Percentiles rank a stretch among this genome's conserved stretches.
These are phyloP conservation scores for Holothuria leucospilota DNA, from an alignment of 53 echinoderm and acorn worm species.

Conservation along the genomic window DNA sequence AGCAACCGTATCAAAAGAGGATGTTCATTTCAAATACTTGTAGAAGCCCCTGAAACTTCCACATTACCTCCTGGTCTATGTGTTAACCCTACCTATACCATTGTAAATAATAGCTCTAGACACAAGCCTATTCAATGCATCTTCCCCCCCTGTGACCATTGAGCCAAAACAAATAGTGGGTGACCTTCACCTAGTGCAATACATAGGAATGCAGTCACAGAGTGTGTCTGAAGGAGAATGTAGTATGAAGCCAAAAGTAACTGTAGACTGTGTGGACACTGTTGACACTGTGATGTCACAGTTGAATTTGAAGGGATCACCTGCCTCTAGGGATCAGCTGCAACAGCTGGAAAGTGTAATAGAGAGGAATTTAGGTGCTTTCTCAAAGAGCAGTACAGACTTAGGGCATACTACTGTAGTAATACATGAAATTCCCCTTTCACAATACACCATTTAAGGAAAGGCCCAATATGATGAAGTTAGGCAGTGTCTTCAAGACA, in stretches of 20 bases:
- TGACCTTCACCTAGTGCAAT: background rate
- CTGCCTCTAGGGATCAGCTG: slow-evolving; percentile 1
- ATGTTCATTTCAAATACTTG: background rate
- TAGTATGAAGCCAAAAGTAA: background rate
- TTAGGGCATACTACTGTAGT: slow-evolving; percentile 24
- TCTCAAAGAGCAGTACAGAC: slow-evolving; percentile 11
- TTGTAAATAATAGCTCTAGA: background rate
- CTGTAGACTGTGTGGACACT: background rate
- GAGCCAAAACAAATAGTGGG: background rate
- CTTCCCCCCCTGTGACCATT: background rate
- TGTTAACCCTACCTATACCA: background rate
- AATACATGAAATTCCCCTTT: slow-evolving; percentile 21
- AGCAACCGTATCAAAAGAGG: background rate
- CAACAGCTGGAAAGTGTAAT: background rate
- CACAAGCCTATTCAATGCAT: background rate
- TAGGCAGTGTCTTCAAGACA: slow-evolving; percentile 5
- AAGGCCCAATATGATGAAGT: slow-evolving; percentile 48
- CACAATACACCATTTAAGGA: slow-evolving; percentile 33
- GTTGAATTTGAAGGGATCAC: slow-evolving; percentile 2
- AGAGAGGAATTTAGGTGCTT: background rate
- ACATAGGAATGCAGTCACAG: background rate
- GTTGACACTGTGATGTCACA: background rate
- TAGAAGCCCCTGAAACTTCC: background rate
- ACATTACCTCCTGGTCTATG: background rate
- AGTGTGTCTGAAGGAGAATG: background rate